Evolutionary conservation across 2,888 invertebrate species (phyloP), one percentile per base, ranked within the genome.

Genomic region (Cerceris ruficornis): DNA sequence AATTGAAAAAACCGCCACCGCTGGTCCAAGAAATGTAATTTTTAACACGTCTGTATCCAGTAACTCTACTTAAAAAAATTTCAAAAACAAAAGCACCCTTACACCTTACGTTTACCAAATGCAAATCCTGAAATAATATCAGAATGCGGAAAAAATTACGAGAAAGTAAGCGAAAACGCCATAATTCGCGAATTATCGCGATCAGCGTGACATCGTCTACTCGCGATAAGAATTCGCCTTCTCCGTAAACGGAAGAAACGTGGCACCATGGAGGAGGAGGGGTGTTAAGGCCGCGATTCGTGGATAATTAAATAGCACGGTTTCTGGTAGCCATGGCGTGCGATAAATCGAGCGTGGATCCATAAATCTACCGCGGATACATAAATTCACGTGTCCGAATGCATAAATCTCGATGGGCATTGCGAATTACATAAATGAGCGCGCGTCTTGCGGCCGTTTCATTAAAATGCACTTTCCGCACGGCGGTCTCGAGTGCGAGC

Each of bases 351-450:
- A 11, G 58, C 14, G 7, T 15, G 13, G 55, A 5, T n/a, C 69
- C 41, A 82, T 70, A 77, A 77, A 82, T 78, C 65, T 41, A 28
- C 7, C 42, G 41, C n/a, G 49, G 60, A 70, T 46, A 17, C 54
- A 17, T 52, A 69, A 59, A 13, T 62, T 52, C 6, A 15, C 43
- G 52, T 66, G 66, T 50, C 64, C 75, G 75, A 55, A 9, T 7
- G 67, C 60, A 80, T 71, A 69, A 82, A 76, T 73, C 69, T 61
- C 61, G 42, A 41, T 64, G 74, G 66, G 61, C 71, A 66, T 75
- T 54, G 65, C 69, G 83, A 74, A 75, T 80, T 71, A 71, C 67
- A 69, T 61, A 80, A 77, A 80, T 78, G 72, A 71, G 60, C 69
- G 58, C 58, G 70, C 8, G 43, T 70, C 52, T 49, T 52, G 43